Evolutionary conservation across 2,888 invertebrate genomes (phyloP).

Genomic region (Oxyteleia sp.): DNA sequence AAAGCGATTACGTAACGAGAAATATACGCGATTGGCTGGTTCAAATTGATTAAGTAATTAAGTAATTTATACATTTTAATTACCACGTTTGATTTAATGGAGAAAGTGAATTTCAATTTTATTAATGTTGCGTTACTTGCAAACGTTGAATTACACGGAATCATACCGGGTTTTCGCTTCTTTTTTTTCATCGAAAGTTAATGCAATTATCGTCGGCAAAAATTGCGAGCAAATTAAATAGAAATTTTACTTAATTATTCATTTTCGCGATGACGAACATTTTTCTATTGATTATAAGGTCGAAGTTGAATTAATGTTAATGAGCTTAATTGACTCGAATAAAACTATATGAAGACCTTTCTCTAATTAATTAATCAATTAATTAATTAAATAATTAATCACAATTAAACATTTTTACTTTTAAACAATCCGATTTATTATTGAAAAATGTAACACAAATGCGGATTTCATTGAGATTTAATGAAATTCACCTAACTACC

Average conservation of each 20-base stretch:
- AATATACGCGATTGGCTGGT: conserved; percentile 50
- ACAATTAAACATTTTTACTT: too few relatives aligned
- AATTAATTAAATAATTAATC: not conserved
- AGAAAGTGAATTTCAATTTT: conserved; percentile 70
- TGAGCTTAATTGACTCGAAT: not conserved
- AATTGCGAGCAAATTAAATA: conserved; percentile 14
- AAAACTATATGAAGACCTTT: not conserved
- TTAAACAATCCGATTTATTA: too few relatives aligned
- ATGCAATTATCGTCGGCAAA: conserved; percentile 24
- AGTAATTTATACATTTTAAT: conserved; percentile 70
- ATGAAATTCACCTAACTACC: too few relatives aligned
- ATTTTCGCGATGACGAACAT: not conserved
- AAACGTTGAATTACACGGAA: conserved; percentile 29
- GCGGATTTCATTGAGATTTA: too few relatives aligned
- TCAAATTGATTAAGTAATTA: conserved; percentile 69
- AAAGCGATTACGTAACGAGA: conserved; percentile 58
- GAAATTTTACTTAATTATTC: conserved; percentile 11
- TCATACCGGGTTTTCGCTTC: conserved; percentile 7
- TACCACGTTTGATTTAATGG: conserved; percentile 70
- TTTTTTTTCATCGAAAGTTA: conserved; percentile 30
- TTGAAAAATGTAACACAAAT: too few relatives aligned
- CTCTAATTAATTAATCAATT: not conserved
- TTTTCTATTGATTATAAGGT: not conserved
- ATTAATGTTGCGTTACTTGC: conserved; percentile 46
- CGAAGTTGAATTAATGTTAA: not conserved